Evolutionary conservation across 2,113 vertebrate genomes (phyloP), one percentile per base, ranked within the genome.

Genomic region (Centrocercus urophasianus): DNA sequence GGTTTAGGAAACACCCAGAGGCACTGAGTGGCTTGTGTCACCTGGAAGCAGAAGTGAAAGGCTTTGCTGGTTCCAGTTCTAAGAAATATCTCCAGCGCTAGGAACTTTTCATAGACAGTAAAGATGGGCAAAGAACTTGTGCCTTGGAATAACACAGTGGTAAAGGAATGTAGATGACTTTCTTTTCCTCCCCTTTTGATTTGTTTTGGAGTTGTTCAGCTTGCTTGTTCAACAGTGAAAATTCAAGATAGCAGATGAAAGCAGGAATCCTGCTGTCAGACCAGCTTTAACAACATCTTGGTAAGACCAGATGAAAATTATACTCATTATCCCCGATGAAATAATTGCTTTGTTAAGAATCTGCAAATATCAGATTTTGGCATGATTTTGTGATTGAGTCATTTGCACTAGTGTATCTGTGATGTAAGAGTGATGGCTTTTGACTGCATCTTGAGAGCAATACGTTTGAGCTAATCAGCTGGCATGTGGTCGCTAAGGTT

Each of bases 331-430:
- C 43, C 79, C 57, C 95, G 94, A 95, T 90, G 61, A 96, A 97
- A 84, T 93, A 95, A 97, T 94, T 93, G 40, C 73, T 86, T 67
- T 83, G 63, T 93, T 95, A 86, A 65, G 54, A 91, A 93, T 80
- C 47, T 95, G 79, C 60, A 91, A 65, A 93, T 90, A 80, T 57
- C 28, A 85, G 67, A 83, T 95, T 74, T 89, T 84, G 93, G 81
- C 76, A 48, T 54, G 27, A 48, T 89, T 93, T 96, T 75, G 65
- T 65, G 73, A 12, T 86, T 50, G 64, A 96, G 36, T 90, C 61
- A 94, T 93, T 85, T 40, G 61, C 14, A 11, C 40, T 83, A 45
- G 6, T 81, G 78, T 83, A 72, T 65, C n/a, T 90, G 36, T 2
- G 8, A 75, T 83, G 47, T 64, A 78, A 61, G 88, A 93, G 61